Base-by-base conservation (phyloP, 1,140 invertebrate species). In the Pogonomyrmex barbatus region DNA sequence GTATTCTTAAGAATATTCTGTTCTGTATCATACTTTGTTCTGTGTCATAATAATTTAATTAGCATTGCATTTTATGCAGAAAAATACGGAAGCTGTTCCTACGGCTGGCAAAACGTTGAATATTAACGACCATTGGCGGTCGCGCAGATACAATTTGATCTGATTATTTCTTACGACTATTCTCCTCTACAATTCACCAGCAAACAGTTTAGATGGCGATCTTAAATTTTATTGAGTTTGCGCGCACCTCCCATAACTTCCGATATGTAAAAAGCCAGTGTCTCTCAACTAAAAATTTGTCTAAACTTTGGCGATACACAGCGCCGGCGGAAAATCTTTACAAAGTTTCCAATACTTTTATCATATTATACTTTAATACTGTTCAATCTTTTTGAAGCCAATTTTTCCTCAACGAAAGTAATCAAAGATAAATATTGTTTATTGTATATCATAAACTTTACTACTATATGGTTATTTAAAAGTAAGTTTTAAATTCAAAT, bases 161-260 rank as follows among this genome's bases (percentile, higher is more conserved):
- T 70, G 50, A 81, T 81, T 71, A 81, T 81, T 81, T 5, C 50
- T 81, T 81, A 56, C 36, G 77, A 81, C 65, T 70, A 56, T 70
- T 71, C 50, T 81, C 50, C 5, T 81, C n/a, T 10, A 71, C 70
- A 81, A 52, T 71, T 81, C 67, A 81, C 62, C 10, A 17, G 12
- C 36, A 42, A 42, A 30, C 63, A 70, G 12, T 81, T 70, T 81
- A 81, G 36, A 50, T 71, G 24, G 39, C 24, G 24, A 58, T 45
- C 78, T 70, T 81, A 81, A 71, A 81, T 81, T 81, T 81, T 70
- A 81, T 81, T 81, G 52, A 56, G 24, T 24, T 42, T 10, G 36
- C 24, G 45, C 42, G 10, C 33, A n/a, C 47, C 36, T 52, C 47
- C 6, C 24, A 8, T 45, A 81, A 56, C 24, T 81, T 71, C 39